Evolutionary conservation across 2,113 vertebrate species (phyloP).

Genomic region (Saccopteryx leptura): DNA sequence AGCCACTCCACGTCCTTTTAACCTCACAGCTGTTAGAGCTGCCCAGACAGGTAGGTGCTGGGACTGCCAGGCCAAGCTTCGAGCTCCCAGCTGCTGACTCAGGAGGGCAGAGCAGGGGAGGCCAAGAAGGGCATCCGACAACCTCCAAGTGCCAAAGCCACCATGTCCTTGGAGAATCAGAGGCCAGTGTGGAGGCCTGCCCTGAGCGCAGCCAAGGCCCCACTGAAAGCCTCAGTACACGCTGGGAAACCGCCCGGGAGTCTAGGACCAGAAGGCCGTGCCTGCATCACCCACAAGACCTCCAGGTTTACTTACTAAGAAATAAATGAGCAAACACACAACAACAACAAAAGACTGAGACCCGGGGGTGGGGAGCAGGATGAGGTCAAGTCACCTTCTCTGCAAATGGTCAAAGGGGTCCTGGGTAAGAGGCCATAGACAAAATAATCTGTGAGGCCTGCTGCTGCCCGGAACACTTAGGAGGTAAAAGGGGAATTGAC

Average conservation of each 20-base stretch:
- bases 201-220: not conserved
- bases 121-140: not conserved
- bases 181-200: not conserved
- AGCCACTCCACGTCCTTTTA: not conserved
- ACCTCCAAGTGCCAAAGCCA: not conserved
- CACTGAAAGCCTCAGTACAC: not conserved
- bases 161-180: not conserved
- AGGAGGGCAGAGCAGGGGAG: not conserved
- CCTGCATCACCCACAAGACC: too few species aligned
- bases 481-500: not conserved
- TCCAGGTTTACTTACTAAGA: not conserved
- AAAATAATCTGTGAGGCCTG: not conserved
- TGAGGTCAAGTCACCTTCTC: not conserved
- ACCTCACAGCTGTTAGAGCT: fast-evolving
- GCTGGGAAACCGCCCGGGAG: not conserved
- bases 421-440: not conserved
- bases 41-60: not conserved
- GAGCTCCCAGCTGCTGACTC: not conserved
- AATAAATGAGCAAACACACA: not conserved
- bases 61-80: not conserved
- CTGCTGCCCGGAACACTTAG: not conserved
- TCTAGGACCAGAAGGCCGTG: not conserved
- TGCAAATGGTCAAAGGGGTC: not conserved
- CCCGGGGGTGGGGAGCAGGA: not conserved
- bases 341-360: not conserved